Percentiles rank a stretch among this genome's conserved stretches.
Conservation (phyloP, 2,797 vertebrate species). For the Sparus aurata region DNA sequence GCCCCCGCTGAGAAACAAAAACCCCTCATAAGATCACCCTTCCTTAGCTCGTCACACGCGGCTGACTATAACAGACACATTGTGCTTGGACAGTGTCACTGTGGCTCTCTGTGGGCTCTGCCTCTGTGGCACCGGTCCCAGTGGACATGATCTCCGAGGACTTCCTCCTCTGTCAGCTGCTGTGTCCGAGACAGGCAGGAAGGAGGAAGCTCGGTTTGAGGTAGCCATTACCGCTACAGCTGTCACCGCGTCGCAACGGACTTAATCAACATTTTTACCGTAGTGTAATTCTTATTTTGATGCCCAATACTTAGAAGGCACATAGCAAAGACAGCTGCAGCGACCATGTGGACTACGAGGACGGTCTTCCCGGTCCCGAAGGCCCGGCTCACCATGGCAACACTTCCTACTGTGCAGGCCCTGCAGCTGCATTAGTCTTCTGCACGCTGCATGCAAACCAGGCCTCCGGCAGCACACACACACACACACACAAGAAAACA, state of each 20-base stretch:
- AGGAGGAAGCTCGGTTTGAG: constrained; percentile 47
- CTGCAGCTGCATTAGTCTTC: constrained; percentile 81
- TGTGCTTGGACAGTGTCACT: constrained; percentile 77
- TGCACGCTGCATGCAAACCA: constrained; percentile 78
- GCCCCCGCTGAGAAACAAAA: constrained; percentile 47
- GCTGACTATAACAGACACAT: constrained; percentile 74
- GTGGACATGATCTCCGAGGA: constrained; percentile 81
- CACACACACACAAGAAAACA: constrained; percentile 27
- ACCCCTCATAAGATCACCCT: constrained; percentile 45
- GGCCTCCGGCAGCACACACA: constrained; percentile 56
- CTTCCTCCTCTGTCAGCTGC: constrained; percentile 65
- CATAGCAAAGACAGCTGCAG: constrained; percentile 69
- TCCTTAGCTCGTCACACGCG: constrained; percentile 69
- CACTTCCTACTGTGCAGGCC: constrained; percentile 82
- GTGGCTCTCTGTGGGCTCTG: constrained; percentile 63
- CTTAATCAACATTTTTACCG: constrained; percentile 5
- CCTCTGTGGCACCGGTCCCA: constrained; percentile 70
- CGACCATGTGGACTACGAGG: constrained; percentile 66
- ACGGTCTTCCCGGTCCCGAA: constrained; percentile 75
- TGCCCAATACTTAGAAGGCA: constrained; percentile 33
- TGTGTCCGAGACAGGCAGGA: constrained; percentile 52
- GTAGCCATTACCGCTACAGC: constrained; percentile 10
- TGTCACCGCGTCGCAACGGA: constrained; percentile 16
- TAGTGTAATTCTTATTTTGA: constrained; percentile 12
- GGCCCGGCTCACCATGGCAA: constrained; percentile 86